A percentile compares a stretch with the other conserved stretches of the same genome.
These are phyloP conservation scores for Rhinophrynus dorsalis DNA, from an alignment of 2,797 vertebrate genomes.

Conservation along the genomic window DNA sequence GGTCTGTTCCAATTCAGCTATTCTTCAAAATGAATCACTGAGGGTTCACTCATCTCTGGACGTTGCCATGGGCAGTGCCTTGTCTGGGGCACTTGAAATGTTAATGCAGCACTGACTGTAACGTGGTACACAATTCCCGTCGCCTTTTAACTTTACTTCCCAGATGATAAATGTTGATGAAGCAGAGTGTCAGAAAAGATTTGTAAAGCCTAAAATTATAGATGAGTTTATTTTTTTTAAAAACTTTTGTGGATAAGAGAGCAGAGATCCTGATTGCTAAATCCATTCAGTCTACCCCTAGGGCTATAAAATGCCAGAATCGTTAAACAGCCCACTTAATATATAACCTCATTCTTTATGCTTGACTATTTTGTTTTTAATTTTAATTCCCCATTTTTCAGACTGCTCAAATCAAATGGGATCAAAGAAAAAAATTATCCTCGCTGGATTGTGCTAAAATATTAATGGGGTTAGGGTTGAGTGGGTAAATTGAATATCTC, in stretches of 20 bases:
- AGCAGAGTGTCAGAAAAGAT: conserved; percentile 84
- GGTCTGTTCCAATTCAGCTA: no score
- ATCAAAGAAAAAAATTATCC: conserved; percentile 92
- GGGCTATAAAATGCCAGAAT: conserved; percentile 85
- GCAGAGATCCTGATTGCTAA: conserved; percentile 82
- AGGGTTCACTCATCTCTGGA: no score
- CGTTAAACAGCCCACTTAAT: conserved; percentile 96
- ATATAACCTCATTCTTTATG: conserved; percentile 91
- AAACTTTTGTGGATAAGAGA: conserved; percentile 83
- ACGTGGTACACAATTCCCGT: background rate
- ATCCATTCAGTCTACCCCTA: conserved; percentile 82
- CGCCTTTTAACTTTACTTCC: background rate
- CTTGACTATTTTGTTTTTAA: conserved; percentile 89
- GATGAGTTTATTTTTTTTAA: conserved; percentile 86
- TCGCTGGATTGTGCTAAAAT: conserved; percentile 99
- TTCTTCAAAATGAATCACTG: no score
- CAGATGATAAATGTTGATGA: conserved; percentile 85
- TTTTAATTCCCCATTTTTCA: conserved; percentile 82
- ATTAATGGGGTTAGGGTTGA: conserved; percentile 99
- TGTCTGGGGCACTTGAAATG: no score
- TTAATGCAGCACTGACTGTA: no score
- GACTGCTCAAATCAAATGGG: conserved; percentile 94
- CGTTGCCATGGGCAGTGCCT: no score
- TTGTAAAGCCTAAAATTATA: conserved; percentile 88
- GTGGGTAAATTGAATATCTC: conserved; percentile 99